phyloP scores from a whole-genome alignment of 2,888 invertebrate species.

The Cylindroiulus punctatus region DNA sequence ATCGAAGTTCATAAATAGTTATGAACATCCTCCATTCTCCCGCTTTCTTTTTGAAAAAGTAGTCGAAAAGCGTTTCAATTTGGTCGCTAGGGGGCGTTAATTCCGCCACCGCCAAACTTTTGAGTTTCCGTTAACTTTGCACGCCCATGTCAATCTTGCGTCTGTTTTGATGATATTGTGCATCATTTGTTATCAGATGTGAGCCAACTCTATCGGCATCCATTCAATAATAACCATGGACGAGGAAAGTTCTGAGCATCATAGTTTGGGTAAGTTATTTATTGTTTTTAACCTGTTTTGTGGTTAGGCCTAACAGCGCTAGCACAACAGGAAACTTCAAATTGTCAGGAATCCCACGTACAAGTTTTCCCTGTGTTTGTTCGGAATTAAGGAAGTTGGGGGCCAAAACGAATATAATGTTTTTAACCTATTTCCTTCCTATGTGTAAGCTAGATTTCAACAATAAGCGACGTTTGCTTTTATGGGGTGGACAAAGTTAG shows the following conservation, averaged over 20 bases:
- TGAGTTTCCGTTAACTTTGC: constrained; percentile 3
- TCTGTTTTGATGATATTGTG: not conserved
- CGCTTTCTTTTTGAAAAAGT: too few relatives aligned
- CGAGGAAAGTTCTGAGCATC: not conserved
- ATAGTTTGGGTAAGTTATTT: not conserved
- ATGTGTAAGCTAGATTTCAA: not conserved
- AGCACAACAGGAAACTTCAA: not conserved
- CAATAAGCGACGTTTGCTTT: not conserved
- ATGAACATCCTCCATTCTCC: too few relatives aligned
- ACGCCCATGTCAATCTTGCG: constrained; percentile 14
- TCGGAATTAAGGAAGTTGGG: not conserved
- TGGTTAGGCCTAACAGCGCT: not conserved
- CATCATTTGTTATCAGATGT: not conserved
- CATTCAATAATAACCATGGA: not conserved
- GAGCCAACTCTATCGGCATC: not conserved
- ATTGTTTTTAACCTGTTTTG: not conserved
- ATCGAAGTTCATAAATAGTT: too few relatives aligned
- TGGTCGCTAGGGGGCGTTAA: not conserved
- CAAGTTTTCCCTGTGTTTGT: not conserved
- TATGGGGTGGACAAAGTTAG: not conserved
- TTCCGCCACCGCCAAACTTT: not conserved
- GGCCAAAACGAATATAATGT: not conserved
- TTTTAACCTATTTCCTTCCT: not conserved
- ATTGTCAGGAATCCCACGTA: not conserved
- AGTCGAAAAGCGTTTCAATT: not conserved